Base-by-base conservation (phyloP, 2,113 vertebrate genomes). In the Notiomystis cincta region DNA sequence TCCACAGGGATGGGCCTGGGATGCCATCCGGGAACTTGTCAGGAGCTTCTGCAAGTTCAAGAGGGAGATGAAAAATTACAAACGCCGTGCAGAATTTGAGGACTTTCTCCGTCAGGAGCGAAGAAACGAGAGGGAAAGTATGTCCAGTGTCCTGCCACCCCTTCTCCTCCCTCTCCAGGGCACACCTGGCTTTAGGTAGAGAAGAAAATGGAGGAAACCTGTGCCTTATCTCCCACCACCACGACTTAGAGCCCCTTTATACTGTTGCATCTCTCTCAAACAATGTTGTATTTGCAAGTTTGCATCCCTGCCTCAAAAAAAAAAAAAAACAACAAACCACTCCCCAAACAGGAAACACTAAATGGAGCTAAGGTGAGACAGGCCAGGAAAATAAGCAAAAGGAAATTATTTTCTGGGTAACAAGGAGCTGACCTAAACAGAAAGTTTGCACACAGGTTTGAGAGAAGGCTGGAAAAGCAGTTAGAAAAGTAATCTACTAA, bases 31-130 rank as follows among this genome's bases (percentile, higher is more conserved):
- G 1, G 19, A 54, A n/a, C 78, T 98, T 2, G 73, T 98, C 90
- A 97, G 14, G 90, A 98, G 95, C 57, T 88, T 97, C 85, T 96
- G 96, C 90, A 98, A 66, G 23, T 98, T 98, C 92, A 95, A n/a
- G 31, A 96, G 85, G n/a, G 94, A 82, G 48, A 95, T 98, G 79
- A 2, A 37, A 28, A 64, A 92, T 7, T 10, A 48, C 27, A 7
- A 6, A 10, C 6, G 11, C n/a, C 87, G 82, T 5, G 62, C 1
- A 0, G 90, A 96, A 30, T 97, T 98, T 37, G 95, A 97, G 91
- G 64, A 85, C 3, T 98, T 96, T 83, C 97, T 98, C 75, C 75
- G 11, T 5, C 14, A 10, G 61, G 98, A 98, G 71, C 19, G 96
- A 48, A 20, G 50, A 61, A 98, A 97, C 0, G 31, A 50, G 58